phyloP scores from a whole-genome alignment of 1,140 invertebrate genomes.

The Thereuonema tuberculata region DNA sequence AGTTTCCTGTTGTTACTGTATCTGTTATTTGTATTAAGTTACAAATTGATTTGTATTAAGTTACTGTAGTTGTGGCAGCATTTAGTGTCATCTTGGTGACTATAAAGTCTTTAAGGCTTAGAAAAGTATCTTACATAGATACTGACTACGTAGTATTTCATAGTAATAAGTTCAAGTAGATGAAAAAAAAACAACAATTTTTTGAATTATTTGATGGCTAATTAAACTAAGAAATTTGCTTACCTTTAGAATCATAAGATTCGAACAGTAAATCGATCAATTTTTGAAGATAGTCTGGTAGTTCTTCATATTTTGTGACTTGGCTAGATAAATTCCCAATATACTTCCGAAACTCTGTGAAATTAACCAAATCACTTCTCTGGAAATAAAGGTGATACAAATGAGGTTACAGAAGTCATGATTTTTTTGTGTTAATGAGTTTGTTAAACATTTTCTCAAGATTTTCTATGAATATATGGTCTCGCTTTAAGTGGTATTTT shows the following conservation, averaged over 20 bases:
- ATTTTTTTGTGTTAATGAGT: neutral
- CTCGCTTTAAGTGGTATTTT: too few relatives aligned
- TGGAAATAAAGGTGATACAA: neutral
- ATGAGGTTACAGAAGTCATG: neutral
- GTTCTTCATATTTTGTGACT: conserved; percentile 6
- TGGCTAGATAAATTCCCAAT: neutral
- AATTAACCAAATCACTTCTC: neutral
- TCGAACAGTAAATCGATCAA: conserved; percentile 13
- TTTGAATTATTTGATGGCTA: too few relatives aligned
- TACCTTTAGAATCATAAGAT: conserved; percentile 11
- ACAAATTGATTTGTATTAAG: too few relatives aligned
- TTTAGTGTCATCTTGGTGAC: too few relatives aligned
- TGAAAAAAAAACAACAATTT: too few relatives aligned
- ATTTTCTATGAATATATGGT: neutral
- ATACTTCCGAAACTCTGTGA: neutral
- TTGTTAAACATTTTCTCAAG: neutral
- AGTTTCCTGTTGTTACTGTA: too few relatives aligned
- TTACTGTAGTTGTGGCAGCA: too few relatives aligned
- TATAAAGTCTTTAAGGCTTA: too few relatives aligned
- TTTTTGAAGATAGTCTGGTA: conserved; percentile 5
- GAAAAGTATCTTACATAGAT: too few relatives aligned
- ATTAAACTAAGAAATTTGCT: neutral
- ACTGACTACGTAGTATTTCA: too few relatives aligned
- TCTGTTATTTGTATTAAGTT: too few relatives aligned
- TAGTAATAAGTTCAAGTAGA: too few relatives aligned